Conservation (phyloP, 2,797 vertebrate genomes). For the Melanotaenia pygmaea region DNA sequence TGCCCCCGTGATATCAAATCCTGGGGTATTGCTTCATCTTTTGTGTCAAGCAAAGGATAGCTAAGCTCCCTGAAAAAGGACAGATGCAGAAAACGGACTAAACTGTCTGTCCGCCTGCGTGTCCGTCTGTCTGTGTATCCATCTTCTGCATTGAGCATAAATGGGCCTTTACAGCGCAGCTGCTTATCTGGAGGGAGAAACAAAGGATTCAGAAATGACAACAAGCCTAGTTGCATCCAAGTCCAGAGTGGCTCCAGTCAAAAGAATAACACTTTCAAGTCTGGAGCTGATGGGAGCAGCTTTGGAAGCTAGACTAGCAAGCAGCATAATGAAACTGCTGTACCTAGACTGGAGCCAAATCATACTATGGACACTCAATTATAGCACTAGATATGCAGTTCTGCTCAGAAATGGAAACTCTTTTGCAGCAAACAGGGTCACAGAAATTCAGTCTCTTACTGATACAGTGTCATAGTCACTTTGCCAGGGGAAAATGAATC, state of each 20-base stretch:
- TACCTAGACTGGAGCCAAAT: not conserved
- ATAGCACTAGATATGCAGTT: conserved; percentile 14
- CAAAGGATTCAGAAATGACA: not conserved
- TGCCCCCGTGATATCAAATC: too few relatives aligned
- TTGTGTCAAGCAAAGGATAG: too few relatives aligned
- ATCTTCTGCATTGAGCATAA: too few relatives aligned
- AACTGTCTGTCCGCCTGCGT: too few relatives aligned
- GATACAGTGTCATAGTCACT: conserved; percentile 28
- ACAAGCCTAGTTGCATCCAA: conserved; percentile 1
- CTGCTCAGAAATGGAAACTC: conserved; percentile 6
- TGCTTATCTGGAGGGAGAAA: not conserved
- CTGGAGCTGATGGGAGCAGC: conserved; percentile 16
- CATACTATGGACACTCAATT: conserved; percentile 11
- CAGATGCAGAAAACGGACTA: too few relatives aligned
- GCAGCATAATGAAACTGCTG: not conserved
- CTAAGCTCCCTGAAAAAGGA: too few relatives aligned
- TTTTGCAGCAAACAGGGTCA: conserved; percentile 33
- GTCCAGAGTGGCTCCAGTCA: conserved; percentile 8
- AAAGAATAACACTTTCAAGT: conserved; percentile 9
- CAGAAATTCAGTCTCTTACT: conserved; percentile 38
- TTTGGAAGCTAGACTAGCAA: not conserved
- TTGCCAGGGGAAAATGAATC: conserved; percentile 20
- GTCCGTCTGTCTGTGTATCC: too few relatives aligned
- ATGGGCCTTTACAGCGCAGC: not conserved
- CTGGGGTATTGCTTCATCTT: too few relatives aligned